Conservation (phyloP, 2,113 vertebrate species). For the Tinamus guttatus region DNA sequence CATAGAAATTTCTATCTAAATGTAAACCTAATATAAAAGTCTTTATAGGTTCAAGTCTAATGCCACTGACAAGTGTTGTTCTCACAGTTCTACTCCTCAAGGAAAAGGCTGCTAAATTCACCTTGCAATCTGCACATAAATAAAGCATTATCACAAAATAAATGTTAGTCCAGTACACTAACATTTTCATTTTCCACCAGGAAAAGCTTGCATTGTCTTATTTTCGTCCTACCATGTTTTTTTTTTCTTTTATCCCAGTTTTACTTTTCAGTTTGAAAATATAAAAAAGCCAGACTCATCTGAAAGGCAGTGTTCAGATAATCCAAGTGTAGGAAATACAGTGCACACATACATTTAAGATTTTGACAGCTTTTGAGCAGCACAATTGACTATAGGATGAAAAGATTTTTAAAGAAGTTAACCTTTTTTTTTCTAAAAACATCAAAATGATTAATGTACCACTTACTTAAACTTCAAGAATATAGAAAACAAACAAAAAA, state of each 20-base stretch:
- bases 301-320: background rate
- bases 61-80: background rate
- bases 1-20: background rate
- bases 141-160: background rate
- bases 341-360: background rate
- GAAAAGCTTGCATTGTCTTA: background rate
- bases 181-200: background rate
- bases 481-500: background rate
- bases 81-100: background rate
- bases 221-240: background rate
- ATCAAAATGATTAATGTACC: background rate
- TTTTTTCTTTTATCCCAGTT: background rate
- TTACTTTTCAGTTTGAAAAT: slow-evolving; percentile 16
- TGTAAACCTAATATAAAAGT: background rate
- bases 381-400: background rate
- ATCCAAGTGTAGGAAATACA: background rate
- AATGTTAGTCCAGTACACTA: background rate
- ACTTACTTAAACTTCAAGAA: background rate
- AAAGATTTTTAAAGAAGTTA: background rate
- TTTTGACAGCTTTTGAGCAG: background rate
- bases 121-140: background rate
- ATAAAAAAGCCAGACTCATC: background rate
- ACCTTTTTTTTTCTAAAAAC: background rate
- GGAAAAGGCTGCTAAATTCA: background rate
- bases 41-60: background rate